phyloP scores from a whole-genome alignment of 2,113 vertebrate genomes.

The Lophotis ruficrista region DNA sequence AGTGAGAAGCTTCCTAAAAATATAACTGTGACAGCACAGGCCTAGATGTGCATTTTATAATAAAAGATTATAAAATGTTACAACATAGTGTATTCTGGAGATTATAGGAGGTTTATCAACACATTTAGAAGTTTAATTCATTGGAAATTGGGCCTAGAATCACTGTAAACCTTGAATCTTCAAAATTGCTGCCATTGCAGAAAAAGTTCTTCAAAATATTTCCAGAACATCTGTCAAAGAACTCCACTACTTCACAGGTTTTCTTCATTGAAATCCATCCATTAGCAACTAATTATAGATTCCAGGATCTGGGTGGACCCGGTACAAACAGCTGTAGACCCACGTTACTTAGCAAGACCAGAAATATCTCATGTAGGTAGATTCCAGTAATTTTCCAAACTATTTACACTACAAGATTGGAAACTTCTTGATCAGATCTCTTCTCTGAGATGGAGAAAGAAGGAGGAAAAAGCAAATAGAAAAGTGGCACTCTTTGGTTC shows the following conservation, averaged over 20 bases:
- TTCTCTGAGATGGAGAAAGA: background rate
- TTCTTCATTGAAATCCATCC: background rate
- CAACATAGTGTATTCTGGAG: fast-evolving
- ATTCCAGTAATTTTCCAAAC: background rate
- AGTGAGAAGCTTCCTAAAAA: background rate
- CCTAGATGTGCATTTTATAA: background rate
- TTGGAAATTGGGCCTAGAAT: background rate
- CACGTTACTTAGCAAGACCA: background rate
- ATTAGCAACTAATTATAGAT: background rate
- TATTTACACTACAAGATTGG: fast-evolving
- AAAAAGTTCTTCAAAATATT: background rate
- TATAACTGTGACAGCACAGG: background rate
- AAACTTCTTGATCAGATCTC: fast-evolving
- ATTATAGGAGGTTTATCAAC: background rate
- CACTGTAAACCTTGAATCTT: background rate
- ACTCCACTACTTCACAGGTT: fast-evolving
- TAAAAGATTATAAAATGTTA: background rate
- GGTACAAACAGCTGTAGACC: background rate
- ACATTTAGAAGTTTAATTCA: background rate
- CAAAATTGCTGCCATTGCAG: background rate
- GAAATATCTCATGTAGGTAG: fast-evolving
- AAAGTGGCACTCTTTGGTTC: background rate
- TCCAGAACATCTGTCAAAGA: background rate
- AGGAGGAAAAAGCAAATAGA: background rate
- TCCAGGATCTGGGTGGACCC: fast-evolving